These are phyloP conservation scores for Cybosia mesomella DNA, from an alignment of 2,888 invertebrate genomes.

Conservation along the genomic window DNA sequence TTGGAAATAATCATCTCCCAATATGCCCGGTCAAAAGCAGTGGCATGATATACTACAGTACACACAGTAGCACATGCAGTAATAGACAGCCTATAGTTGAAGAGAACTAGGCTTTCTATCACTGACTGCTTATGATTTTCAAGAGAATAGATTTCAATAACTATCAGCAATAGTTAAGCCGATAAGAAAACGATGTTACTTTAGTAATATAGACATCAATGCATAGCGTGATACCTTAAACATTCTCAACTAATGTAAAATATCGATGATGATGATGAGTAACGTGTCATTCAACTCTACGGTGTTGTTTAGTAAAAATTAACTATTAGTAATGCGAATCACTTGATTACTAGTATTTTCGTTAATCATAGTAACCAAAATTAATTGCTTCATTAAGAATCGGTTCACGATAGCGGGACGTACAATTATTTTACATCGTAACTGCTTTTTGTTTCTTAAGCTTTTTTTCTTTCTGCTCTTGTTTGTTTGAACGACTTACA, in stretches of 20 bases:
- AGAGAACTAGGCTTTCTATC: no score
- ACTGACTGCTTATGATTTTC: no score
- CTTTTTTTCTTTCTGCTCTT: neutral
- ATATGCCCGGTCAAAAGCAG: neutral
- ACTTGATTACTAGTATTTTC: neutral
- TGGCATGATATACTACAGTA: neutral
- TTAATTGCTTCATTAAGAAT: conserved; percentile 1
- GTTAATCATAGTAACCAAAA: neutral
- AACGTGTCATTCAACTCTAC: neutral
- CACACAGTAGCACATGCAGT: neutral
- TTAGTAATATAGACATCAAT: no score
- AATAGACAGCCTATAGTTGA: neutral
- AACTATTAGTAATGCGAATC: neutral
- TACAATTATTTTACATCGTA: neutral
- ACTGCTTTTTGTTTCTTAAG: no score
- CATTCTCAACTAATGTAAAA: conserved; percentile 1
- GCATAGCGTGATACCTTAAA: neutral
- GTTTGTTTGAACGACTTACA: neutral
- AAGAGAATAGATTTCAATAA: neutral
- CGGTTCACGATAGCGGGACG: neutral
- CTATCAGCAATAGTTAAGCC: neutral
- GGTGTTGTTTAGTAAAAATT: neutral
- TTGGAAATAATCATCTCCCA: neutral
- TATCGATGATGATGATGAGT: neutral
- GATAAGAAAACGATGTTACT: no score